These are phyloP conservation scores for Alligator sinensis DNA, from an alignment of 2,113 vertebrate species.

Conservation along the genomic window DNA sequence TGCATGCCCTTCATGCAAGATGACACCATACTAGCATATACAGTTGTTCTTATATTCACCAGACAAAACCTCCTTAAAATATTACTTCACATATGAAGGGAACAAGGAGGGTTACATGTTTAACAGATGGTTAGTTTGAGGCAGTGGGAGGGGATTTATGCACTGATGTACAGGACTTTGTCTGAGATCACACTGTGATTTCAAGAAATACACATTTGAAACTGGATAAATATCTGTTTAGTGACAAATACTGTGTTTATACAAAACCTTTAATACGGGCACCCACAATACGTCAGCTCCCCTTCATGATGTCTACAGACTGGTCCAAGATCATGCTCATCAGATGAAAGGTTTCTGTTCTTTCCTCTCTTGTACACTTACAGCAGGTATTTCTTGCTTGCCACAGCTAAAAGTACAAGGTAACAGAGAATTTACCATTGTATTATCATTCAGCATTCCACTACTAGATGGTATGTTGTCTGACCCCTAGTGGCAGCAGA, in stretches of 20 bases:
- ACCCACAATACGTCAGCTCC: neutral
- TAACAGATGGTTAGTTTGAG: neutral
- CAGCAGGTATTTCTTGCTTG: neutral
- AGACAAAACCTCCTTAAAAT: neutral
- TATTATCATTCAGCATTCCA: neutral
- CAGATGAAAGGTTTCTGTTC: neutral
- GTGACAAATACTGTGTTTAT: neutral
- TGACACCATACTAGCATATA: neutral
- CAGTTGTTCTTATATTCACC: neutral
- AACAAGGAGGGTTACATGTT: accelerated
- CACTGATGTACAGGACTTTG: accelerated
- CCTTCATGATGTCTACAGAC: neutral
- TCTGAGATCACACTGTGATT: neutral
- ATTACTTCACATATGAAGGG: neutral
- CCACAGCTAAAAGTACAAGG: neutral
- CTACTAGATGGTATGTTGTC: too few relatives aligned
- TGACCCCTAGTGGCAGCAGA: neutral
- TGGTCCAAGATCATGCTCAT: neutral
- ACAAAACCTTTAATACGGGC: neutral
- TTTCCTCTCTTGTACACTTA: neutral
- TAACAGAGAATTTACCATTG: neutral
- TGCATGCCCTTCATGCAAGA: accelerated
- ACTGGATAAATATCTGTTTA: neutral
- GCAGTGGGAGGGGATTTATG: accelerated
- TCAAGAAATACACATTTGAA: neutral